Base-by-base conservation (phyloP, 1,140 invertebrate species). In the Ooceraea biroi region DNA sequence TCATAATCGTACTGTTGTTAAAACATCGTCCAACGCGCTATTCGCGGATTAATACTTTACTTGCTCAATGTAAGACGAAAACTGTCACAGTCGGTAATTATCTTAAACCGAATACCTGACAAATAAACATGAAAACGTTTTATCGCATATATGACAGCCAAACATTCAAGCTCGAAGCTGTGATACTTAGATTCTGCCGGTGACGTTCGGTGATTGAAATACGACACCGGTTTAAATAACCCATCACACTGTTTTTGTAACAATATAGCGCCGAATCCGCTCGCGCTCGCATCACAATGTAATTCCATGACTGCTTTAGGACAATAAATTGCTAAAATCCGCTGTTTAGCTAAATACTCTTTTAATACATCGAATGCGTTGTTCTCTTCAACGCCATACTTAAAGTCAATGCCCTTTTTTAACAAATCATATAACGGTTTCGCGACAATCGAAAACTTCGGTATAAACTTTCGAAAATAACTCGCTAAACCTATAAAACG, bases 11-110 rank as follows among this genome's bases (percentile, higher is more conserved):
- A n/a, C n/a, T n/a, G n/a, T n/a, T n/a, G n/a, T n/a, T n/a, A n/a
- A n/a, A n/a, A n/a, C n/a, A n/a, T n/a, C n/a, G n/a, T n/a, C 73
- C 58, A 77, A 25, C 73, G 60, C 0, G 58, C 61, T 17, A 77
- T 61, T 65, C 46, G 8, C 7, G 60, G 46, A 19, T 77, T 63
- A 1, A 52, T 7, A 10, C 3, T 36, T n/a, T 63, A 41, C 14
- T 63, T 65, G 14, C 74, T 65, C 25, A 52, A 65, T n/a, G n/a
- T 14, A 10, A 8, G n/a, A n/a, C n/a, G n/a, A n/a, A n/a, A n/a
- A n/a, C n/a, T n/a, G n/a, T n/a, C n/a, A n/a, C n/a, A n/a, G n/a
- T n/a, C n/a, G n/a, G n/a, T n/a, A n/a, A n/a, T n/a, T n/a, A n/a
- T n/a, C n/a, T n/a, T n/a, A n/a, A n/a, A n/a, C n/a, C n/a, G n/a